Percentiles rank a stretch among this genome's conserved stretches.
phyloP scores from a whole-genome alignment of 2,797 vertebrate species.

The Cryptoprocta ferox region DNA sequence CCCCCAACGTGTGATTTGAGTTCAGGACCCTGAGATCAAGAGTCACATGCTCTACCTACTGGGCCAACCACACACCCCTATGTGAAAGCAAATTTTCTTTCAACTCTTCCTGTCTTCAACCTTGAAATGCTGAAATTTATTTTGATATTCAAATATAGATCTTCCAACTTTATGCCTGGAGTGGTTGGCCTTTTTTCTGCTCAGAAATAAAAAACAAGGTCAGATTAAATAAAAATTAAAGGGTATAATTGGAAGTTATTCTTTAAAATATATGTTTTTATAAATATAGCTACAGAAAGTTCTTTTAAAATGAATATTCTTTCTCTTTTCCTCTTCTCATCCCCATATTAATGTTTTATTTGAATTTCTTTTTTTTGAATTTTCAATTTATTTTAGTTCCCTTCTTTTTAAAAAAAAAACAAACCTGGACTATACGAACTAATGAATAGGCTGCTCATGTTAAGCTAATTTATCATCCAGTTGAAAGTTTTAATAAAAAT shows the following conservation, averaged over 20 bases:
- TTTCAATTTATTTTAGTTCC: background rate
- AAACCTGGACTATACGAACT: background rate
- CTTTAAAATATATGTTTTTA: background rate
- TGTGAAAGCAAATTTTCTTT: constrained; percentile 41
- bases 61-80: background rate
- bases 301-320: constrained; percentile 13
- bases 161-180: background rate
- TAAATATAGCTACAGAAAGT: background rate
- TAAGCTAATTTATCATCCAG: background rate
- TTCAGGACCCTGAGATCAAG: background rate
- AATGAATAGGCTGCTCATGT: background rate
- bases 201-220: background rate
- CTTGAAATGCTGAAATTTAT: constrained; percentile 21
- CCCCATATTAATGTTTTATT: background rate
- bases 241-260: background rate
- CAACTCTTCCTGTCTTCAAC: background rate
- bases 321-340: background rate
- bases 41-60: background rate
- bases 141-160: background rate
- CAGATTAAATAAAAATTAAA: constrained; percentile 34
- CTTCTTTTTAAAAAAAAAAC: background rate
- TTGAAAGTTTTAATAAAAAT: constrained; percentile 46
- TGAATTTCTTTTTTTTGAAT: background rate
- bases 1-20: background rate
- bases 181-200: background rate